These are phyloP conservation scores for Philonicus albiceps DNA, from an alignment of 2,888 invertebrate genomes.

Conservation along the genomic window DNA sequence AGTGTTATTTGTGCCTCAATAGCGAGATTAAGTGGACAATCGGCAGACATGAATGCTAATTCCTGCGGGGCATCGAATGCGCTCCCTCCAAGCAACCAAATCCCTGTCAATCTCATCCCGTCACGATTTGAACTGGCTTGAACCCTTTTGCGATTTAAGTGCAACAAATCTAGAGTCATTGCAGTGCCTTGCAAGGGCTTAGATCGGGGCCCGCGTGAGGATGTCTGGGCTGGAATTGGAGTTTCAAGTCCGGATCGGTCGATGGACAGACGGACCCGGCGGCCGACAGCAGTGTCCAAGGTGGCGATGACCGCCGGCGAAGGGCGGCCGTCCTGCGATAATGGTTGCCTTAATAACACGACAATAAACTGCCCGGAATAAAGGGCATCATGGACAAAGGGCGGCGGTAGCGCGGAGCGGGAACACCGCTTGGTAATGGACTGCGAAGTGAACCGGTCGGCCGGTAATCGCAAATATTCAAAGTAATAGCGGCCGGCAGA, in stretches of 20 bases:
- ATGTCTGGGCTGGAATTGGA: background rate
- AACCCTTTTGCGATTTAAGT: slow-evolving; percentile 10
- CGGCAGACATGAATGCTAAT: slow-evolving; percentile 37
- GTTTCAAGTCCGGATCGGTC: background rate
- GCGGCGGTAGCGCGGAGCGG: background rate
- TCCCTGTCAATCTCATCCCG: slow-evolving; percentile 36
- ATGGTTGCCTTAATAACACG: background rate
- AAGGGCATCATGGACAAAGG: background rate
- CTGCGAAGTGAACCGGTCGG: background rate
- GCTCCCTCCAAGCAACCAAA: background rate
- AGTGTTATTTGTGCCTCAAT: background rate
- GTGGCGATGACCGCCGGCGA: background rate
- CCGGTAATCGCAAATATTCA: slow-evolving; percentile 3
- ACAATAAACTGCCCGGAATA: slow-evolving; percentile 2
- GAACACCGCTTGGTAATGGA: background rate
- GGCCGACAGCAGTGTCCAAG: background rate
- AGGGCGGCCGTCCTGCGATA: background rate
- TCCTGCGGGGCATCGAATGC: background rate
- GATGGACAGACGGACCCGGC: background rate
- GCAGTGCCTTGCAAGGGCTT: background rate
- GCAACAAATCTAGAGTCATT: background rate
- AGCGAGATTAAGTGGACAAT: slow-evolving; percentile 29
- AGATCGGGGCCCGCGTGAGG: background rate
- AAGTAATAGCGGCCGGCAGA: background rate
- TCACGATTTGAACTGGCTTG: slow-evolving; percentile 37